Evolutionary conservation across 2,888 invertebrate species (phyloP).

Genomic region (Bellardia pandia): DNA sequence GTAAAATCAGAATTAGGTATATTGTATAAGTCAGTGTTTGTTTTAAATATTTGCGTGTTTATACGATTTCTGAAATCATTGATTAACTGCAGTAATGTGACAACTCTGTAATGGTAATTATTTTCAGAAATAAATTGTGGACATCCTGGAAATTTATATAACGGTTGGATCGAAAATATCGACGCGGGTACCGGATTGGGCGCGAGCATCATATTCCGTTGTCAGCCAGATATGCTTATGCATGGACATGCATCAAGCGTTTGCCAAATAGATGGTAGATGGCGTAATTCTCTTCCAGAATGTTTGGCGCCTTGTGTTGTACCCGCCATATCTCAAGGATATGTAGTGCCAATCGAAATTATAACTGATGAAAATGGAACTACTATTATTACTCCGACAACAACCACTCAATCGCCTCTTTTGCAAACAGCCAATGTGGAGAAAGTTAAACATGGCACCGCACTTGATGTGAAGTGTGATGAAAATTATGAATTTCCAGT

Average conservation of each 20-base stretch:
- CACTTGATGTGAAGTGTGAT: slow-evolving; percentile 91
- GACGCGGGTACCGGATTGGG: slow-evolving; percentile 95
- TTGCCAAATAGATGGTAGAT: slow-evolving; percentile 96
- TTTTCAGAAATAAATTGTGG: slow-evolving; percentile 97
- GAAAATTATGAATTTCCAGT: slow-evolving; percentile 93
- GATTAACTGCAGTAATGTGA: too few relatives aligned
- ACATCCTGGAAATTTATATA: slow-evolving; percentile 95
- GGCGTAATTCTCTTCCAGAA: slow-evolving; percentile 96
- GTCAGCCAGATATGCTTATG: slow-evolving; percentile 95
- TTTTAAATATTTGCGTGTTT: too few relatives aligned
- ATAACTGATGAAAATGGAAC: slow-evolving; percentile 82
- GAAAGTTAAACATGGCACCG: slow-evolving; percentile 87
- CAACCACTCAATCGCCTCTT: slow-evolving; percentile 75
- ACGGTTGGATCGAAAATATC: slow-evolving; percentile 97
- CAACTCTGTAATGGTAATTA: neutral
- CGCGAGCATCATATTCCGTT: slow-evolving; percentile 96
- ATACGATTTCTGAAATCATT: too few relatives aligned
- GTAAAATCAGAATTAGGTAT: too few relatives aligned
- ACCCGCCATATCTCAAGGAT: slow-evolving; percentile 93
- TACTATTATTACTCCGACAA: slow-evolving; percentile 81
- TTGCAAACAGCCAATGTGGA: slow-evolving; percentile 84
- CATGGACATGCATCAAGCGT: slow-evolving; percentile 95
- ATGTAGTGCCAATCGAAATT: slow-evolving; percentile 87
- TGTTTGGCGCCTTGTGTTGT: slow-evolving; percentile 97
- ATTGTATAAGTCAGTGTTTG: too few relatives aligned